A percentile compares a stretch with the other conserved stretches of the same genome.
Evolutionary conservation across 2,113 vertebrate species (phyloP).

Genomic region (Ptilorrhoa leucosticta): DNA sequence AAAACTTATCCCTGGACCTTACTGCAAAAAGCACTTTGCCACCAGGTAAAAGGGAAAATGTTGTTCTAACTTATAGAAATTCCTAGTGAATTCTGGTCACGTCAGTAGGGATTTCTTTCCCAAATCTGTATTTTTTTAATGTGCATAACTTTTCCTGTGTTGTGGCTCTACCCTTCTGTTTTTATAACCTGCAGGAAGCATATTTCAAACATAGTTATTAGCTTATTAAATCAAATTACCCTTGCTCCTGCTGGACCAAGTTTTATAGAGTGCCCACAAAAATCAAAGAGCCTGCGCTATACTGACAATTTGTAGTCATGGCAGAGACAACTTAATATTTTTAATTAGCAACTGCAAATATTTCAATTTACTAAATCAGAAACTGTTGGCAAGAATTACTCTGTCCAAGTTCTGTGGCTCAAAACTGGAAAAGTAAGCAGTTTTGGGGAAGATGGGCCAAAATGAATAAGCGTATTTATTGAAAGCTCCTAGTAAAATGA

Average conservation of each 20-base stretch:
- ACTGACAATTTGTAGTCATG: slow-evolving; percentile 8
- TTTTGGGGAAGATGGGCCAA: not conserved
- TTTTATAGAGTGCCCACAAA: slow-evolving; percentile 47
- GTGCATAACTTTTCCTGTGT: not conserved
- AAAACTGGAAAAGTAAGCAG: not conserved
- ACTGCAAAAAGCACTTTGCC: not conserved
- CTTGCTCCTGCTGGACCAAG: slow-evolving; percentile 24
- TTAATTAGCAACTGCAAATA: slow-evolving; percentile 30
- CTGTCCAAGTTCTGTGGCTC: not conserved
- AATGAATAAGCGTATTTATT: not conserved
- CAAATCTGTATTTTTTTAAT: slow-evolving; percentile 9
- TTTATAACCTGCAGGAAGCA: slow-evolving; percentile 54
- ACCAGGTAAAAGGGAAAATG: not conserved
- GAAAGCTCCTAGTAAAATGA: not conserved
- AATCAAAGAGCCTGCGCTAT: slow-evolving; percentile 2
- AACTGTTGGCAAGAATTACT: not conserved
- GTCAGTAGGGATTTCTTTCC: not conserved
- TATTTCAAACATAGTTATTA: slow-evolving; percentile 64
- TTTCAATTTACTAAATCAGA: not conserved
- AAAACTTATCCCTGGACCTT: not conserved
- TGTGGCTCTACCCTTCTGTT: slow-evolving; percentile 29
- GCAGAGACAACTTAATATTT: slow-evolving; percentile 38
- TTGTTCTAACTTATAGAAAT: not conserved
- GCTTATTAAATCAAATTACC: slow-evolving; percentile 65
- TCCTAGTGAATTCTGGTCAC: not conserved